Evolutionary conservation across 2,888 invertebrate genomes (phyloP).

Genomic region (Diaperis boleti): DNA sequence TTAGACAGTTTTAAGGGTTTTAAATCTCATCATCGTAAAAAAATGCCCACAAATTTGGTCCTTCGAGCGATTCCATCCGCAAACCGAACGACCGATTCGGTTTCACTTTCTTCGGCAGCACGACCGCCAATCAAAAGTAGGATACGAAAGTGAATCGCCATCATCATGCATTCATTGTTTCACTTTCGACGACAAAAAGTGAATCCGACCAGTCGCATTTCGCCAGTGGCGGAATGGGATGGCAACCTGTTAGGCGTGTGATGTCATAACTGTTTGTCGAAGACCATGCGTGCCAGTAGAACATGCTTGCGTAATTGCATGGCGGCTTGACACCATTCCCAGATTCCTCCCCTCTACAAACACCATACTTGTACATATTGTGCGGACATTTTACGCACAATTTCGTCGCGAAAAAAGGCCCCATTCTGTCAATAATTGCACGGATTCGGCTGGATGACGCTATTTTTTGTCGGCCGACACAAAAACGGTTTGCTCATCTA

Average conservation of each 20-base stretch:
- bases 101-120: not conserved
- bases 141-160: constrained; percentile 37
- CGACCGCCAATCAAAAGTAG: constrained; percentile 22
- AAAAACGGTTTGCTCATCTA: not conserved
- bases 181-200: constrained; percentile 38
- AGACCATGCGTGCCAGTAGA: constrained; percentile 55
- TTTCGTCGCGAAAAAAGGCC: constrained; percentile 7
- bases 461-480: not conserved
- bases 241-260: constrained; percentile 42
- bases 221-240: constrained; percentile 32
- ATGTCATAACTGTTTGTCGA: constrained; percentile 48
- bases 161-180: constrained; percentile 28
- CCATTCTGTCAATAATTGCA: not conserved
- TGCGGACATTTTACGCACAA: constrained; percentile 19
- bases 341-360: constrained; percentile 49
- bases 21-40: too few relatives aligned
- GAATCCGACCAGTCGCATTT: constrained; percentile 31
- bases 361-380: constrained; percentile 13
- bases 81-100: too few relatives aligned
- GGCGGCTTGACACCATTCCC: constrained; percentile 59
- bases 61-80: constrained; percentile 4
- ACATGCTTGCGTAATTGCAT: constrained; percentile 55
- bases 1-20: too few relatives aligned
- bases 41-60: too few relatives aligned
- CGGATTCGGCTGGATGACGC: not conserved